Base-by-base conservation (phyloP, 2,888 invertebrate species). In the Agapostemon virescens region DNA sequence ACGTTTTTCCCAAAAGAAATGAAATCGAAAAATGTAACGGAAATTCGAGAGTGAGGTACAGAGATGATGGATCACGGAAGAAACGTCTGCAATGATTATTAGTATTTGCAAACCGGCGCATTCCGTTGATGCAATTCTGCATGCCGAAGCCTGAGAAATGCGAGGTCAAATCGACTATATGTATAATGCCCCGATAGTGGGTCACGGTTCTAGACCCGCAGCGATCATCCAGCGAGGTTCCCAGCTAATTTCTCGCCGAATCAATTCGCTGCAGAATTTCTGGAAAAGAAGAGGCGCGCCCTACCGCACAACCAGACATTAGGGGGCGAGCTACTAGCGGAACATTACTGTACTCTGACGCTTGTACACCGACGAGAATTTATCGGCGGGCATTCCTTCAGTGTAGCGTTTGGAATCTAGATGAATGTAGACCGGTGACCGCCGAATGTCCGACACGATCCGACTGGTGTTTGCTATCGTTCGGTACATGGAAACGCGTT, bases 201-300 rank as follows among this genome's bases (percentile, higher is more conserved):
- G 36, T 63, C 63, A 63, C 33, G 63, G 63, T 63, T 63, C n/a
- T 63, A 33, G 36, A 63, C 63, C 36, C n/a, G n/a, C n/a, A 63
- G n/a, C 33, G 36, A 63, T 33, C 63, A 63, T 36, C 36, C n/a
- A 33, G 13, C 63, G n/a, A n/a, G 63, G 33, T 36, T 13, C 33
- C 36, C 36, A n/a, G 36, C 36, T 63, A 36, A 36, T 36, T 13
- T 63, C 63, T 36, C n/a, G 33, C n/a, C 20, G 33, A n/a, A 33
- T n/a, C 20, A 36, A 36, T n/a, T 36, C 63, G 63, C 36, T 36
- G 5, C 4, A 5, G 33, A 63, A n/a, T 63, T 36, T n/a, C 20
- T n/a, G 5, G 11, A n/a, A 61, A 63, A 33, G 55, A 55, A 26
- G 55, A 26, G 55, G 23, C 52, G 26, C 11, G 6, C 55, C 26